Conservation (phyloP, 1,140 invertebrate genomes). For the Drosophila repleta region DNA sequence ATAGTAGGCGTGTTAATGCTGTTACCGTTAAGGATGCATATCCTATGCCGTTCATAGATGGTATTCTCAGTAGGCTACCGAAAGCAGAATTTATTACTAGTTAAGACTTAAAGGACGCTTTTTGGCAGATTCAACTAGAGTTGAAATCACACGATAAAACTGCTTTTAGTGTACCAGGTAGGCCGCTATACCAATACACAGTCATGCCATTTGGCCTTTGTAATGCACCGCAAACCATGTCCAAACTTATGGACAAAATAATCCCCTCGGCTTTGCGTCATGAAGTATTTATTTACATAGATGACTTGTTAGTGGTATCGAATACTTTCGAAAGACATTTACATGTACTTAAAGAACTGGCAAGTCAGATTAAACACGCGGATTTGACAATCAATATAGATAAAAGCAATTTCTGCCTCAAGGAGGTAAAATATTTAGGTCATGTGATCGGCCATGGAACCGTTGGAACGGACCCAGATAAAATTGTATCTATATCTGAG, state of each 20-base stretch:
- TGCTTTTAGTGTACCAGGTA: not conserved
- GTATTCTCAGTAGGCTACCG: not conserved
- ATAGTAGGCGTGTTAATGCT: too few relatives aligned
- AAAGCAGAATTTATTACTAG: constrained; percentile 3
- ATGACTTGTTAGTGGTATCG: constrained; percentile 1
- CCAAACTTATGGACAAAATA: constrained; percentile 3
- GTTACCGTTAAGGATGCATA: too few relatives aligned
- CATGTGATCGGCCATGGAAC: constrained; percentile 1
- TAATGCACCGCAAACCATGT: constrained; percentile 9
- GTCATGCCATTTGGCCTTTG: constrained; percentile 9
- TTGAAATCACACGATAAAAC: not conserved
- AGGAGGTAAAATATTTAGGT: not conserved
- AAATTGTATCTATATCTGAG: not conserved
- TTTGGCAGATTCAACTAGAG: not conserved
- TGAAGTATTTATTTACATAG: constrained; percentile 2
- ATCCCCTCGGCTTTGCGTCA: not conserved
- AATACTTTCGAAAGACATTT: not conserved
- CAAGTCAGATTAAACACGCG: not conserved
- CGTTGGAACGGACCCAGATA: not conserved
- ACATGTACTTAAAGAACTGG: not conserved
- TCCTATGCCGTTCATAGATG: too few relatives aligned
- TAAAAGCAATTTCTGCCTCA: not conserved
- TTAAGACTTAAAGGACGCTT: not conserved
- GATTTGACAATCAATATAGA: not conserved
- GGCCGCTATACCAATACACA: not conserved